Evolutionary conservation across 2,797 vertebrate genomes (phyloP), one percentile per base, ranked within the genome.

Genomic region (Novumbra hubbsi): DNA sequence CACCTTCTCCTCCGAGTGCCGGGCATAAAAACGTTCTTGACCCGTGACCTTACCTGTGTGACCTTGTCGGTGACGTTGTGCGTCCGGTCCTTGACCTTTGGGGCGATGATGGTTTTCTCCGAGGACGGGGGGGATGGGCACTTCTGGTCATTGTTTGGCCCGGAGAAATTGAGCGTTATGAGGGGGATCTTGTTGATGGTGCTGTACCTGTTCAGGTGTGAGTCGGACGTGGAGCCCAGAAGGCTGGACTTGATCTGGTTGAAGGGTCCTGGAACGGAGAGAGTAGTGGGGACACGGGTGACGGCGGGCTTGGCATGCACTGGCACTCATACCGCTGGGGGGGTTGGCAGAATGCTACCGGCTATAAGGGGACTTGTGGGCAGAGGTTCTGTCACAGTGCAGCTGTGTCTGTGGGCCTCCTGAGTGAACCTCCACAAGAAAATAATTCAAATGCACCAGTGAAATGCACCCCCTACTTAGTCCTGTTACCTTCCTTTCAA

Each of bases 111-210:
- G 84, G 97, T 95, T 92, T 98, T 98, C 88, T 99, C 98, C 0
- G 98, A 99, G 71, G 96, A 97, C 14, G 96, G 96, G 28, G 97
- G 94, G 8, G 98, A 98, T 73, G 96, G 94, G 68, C 94, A 95
- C 85, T 96, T 97, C 93, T 97, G 98, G 84, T 98, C 96, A 74
- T 92, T 95, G 94, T 95, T 98, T 89, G 92, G 92, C 84, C 99
- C 97, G 1, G 98, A 97, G 94, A 99, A 99, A 91, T 99, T 99
- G 85, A 99, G 92, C 2, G 97, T 98, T 87, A 99, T 98, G 72
- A 99, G 96, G 69, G 98, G 98, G 77, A 99, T 99, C 93, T 96
- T 99, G 94, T 98, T 99, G 92, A 99, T 99, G 87, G 98, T 96
- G 94, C 95, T 98, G 93, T 99, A 99, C 91, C 94, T 98, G 91